Percentiles rank a stretch among this genome's conserved stretches.
Conservation (phyloP, 1,140 invertebrate species). For the Zaprionus vittiger region DNA sequence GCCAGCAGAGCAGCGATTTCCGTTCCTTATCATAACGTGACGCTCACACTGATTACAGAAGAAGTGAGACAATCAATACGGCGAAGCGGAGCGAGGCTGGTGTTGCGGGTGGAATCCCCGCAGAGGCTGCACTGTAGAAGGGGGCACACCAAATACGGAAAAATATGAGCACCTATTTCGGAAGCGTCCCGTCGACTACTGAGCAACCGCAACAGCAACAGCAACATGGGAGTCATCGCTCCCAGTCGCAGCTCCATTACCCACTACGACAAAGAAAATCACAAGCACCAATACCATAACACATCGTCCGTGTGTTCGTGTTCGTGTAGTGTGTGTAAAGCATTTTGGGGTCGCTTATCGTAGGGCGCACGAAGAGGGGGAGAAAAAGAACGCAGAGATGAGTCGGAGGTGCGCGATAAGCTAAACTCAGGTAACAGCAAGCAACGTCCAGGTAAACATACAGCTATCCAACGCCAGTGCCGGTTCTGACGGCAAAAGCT, state of each 20-base stretch:
- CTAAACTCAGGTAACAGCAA: conserved; percentile 61
- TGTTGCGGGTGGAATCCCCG: not conserved
- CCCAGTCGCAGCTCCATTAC: conserved; percentile 21
- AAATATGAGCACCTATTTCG: conserved; percentile 27
- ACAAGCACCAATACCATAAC: conserved; percentile 27
- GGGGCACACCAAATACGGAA: conserved; percentile 29
- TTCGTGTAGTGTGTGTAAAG: conserved; percentile 9
- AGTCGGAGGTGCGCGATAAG: conserved; percentile 56
- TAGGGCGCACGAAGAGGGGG: not conserved
- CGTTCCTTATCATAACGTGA: conserved; percentile 59
- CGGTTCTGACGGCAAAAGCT: conserved; percentile 29
- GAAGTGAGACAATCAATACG: not conserved
- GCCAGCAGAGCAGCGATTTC: conserved; percentile 39
- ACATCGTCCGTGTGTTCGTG: conserved; percentile 8
- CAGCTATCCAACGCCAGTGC: conserved; percentile 40
- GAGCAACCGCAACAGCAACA: conserved; percentile 17
- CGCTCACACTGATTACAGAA: conserved; percentile 38
- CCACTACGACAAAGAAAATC: conserved; percentile 28
- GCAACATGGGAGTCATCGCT: not conserved
- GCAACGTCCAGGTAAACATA: conserved; percentile 62
- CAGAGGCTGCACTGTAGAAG: not conserved
- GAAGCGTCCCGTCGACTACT: conserved; percentile 45
- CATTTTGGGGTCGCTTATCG: conserved; percentile 51
- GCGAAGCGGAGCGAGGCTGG: conserved; percentile 9
- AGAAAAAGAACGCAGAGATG: conserved; percentile 17